These are phyloP conservation scores for Paraplagusia blochii DNA, from an alignment of 2,113 vertebrate genomes.

Conservation along the genomic window DNA sequence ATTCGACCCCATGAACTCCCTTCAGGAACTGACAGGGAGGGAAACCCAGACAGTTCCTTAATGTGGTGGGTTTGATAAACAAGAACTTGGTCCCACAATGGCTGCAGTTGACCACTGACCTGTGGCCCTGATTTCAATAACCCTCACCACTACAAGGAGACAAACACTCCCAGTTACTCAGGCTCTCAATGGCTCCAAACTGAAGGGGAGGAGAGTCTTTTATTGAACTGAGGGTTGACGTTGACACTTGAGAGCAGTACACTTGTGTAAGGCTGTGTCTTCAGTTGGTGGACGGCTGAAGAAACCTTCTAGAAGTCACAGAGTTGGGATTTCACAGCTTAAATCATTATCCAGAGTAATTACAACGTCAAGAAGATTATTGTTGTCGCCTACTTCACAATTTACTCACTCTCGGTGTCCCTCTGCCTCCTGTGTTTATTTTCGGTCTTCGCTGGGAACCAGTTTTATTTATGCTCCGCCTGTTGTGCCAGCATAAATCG, in stretches of 20 bases:
- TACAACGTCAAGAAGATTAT: background rate
- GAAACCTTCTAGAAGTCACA: background rate
- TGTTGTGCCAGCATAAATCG: conserved; percentile 25
- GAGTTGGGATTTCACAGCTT: background rate
- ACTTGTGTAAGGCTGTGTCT: conserved; percentile 45
- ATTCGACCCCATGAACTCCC: no score
- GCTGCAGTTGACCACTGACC: conserved; percentile 56
- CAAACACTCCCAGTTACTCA: conserved; percentile 69
- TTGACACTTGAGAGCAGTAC: conserved; percentile 17
- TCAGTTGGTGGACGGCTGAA: conserved; percentile 26
- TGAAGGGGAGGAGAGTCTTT: conserved; percentile 53
- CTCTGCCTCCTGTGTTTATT: conserved; percentile 17
- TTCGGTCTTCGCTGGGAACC: conserved; percentile 46
- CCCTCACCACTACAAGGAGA: conserved; percentile 50
- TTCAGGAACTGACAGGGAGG: no score
- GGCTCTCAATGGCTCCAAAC: conserved; percentile 53
- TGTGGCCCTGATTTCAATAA: conserved; percentile 54
- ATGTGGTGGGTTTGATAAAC: conserved; percentile 26
- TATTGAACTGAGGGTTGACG: conserved; percentile 21
- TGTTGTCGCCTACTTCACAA: background rate
- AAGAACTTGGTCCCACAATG: conserved; percentile 52
- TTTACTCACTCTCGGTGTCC: background rate
- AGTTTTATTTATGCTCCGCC: conserved; percentile 14
- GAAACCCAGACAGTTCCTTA: no score
- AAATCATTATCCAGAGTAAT: background rate